Evolutionary conservation across 2,888 invertebrate genomes (phyloP).

Genomic region (Acholoe squamosa): DNA sequence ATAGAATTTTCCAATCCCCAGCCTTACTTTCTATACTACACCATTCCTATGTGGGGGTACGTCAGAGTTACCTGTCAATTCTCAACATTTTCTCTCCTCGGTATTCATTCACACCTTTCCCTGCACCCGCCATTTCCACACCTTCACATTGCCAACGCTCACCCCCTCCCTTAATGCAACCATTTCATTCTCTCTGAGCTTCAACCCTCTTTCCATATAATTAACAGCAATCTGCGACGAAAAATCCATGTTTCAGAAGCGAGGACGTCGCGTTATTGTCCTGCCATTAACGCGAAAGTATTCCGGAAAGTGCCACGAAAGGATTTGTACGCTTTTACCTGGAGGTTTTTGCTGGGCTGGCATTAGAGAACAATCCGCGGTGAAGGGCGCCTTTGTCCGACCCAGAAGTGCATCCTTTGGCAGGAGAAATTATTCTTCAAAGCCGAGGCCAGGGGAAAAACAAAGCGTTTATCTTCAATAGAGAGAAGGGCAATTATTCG

Average conservation of each 20-base stretch:
- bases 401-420: constrained; percentile 42
- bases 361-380: constrained; percentile 20
- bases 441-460: constrained; percentile 47
- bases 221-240: constrained; percentile 29
- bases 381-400: constrained; percentile 23
- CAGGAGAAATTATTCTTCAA: constrained; percentile 47
- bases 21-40: no score
- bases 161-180: neutral
- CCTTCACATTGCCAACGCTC: neutral
- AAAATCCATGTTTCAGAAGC: constrained; percentile 24
- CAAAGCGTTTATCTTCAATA: constrained; percentile 36
- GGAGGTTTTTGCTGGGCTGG: neutral
- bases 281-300: neutral
- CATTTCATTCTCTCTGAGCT: neutral
- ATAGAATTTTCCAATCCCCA: no score
- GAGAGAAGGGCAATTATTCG: constrained; percentile 47
- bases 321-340: constrained; percentile 40
- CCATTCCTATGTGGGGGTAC: no score
- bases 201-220: constrained; percentile 21
- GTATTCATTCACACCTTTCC: neutral
- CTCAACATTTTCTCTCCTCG: neutral
- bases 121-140: neutral
- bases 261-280: neutral
- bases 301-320: constrained; percentile 20
- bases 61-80: no score